Evolutionary conservation across 2,113 vertebrate genomes (phyloP).

Genomic region (Stegostoma tigrinum): DNA sequence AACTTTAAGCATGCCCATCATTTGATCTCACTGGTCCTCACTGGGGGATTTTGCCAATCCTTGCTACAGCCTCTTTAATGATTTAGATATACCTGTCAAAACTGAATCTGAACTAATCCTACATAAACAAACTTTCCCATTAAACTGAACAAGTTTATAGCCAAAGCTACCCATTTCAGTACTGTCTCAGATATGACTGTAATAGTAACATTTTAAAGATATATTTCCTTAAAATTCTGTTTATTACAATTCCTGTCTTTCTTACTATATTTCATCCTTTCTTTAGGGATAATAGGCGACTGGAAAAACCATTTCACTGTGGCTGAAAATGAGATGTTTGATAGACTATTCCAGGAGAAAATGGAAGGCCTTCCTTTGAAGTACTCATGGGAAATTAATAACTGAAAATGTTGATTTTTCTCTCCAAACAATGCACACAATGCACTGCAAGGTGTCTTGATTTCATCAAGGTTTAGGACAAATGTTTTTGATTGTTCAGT

Average conservation of each 20-base stretch:
- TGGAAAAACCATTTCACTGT: constrained; percentile 51
- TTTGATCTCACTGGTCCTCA: neutral
- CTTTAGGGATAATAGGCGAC: constrained; percentile 47
- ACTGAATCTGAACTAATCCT: neutral
- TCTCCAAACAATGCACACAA: neutral
- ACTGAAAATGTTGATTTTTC: constrained; percentile 28
- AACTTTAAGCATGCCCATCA: neutral
- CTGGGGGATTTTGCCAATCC: neutral
- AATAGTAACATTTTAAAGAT: neutral
- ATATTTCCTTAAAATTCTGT: neutral
- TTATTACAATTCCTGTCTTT: neutral
- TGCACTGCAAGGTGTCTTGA: neutral
- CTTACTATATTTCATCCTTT: neutral
- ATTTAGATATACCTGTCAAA: neutral
- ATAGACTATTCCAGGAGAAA: constrained; percentile 42
- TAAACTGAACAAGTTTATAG: neutral
- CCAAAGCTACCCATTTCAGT: neutral
- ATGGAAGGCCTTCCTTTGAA: constrained; percentile 47
- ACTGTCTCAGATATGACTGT: neutral
- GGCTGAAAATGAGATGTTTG: constrained; percentile 49
- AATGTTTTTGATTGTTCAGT: neutral
- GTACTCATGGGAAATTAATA: constrained; percentile 46
- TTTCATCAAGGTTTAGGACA: neutral
- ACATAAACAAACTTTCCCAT: neutral
- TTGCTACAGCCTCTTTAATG: neutral